phyloP scores from a whole-genome alignment of 2,113 vertebrate genomes.

The Antechinus stuartii region DNA sequence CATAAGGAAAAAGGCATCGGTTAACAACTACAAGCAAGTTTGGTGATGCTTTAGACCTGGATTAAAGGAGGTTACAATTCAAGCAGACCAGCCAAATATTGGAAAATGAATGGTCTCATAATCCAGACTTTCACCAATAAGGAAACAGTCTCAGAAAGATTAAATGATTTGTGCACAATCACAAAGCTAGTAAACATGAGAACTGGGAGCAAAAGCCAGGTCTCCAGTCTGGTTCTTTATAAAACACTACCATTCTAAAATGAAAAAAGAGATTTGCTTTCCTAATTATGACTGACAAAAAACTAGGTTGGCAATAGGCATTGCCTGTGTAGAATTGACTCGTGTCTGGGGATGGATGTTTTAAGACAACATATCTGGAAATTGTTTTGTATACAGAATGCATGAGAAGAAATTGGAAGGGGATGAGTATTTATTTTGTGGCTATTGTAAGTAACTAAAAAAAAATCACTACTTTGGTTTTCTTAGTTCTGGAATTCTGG shows the following conservation, averaged over 20 bases:
- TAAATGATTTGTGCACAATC: neutral
- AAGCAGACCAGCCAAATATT: neutral
- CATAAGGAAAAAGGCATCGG: no score
- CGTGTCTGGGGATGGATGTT: neutral
- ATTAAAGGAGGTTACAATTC: neutral
- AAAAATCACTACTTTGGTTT: no score
- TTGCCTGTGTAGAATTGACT: neutral
- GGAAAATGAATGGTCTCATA: neutral
- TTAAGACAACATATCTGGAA: neutral
- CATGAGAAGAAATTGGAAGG: neutral
- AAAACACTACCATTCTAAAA: neutral
- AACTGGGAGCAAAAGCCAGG: neutral
- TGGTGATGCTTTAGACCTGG: neutral
- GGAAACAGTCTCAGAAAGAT: neutral
- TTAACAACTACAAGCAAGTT: neutral
- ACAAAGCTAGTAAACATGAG: neutral
- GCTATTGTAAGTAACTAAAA: neutral
- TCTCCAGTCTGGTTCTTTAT: neutral
- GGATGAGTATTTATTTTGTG: neutral
- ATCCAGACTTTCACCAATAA: neutral
- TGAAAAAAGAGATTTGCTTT: neutral
- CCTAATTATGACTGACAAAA: neutral
- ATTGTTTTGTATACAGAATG: no score
- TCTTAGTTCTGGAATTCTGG: neutral
- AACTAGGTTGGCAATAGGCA: neutral